Evolutionary conservation across 2,797 vertebrate genomes (phyloP).

Genomic region (Enteromius fasciolatus): DNA sequence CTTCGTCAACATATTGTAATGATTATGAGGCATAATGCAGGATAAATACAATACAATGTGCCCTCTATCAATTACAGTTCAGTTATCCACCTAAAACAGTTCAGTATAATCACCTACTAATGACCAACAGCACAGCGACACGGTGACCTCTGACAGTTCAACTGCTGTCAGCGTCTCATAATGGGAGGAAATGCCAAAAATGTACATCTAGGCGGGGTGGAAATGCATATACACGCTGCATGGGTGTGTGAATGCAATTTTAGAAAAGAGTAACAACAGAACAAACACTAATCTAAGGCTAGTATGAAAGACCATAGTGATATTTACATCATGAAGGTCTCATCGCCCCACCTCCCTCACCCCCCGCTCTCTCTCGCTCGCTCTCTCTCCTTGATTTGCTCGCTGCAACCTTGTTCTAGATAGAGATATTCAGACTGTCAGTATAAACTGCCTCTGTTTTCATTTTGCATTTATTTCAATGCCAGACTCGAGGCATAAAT

Average conservation of each 20-base stretch:
- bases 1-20: neutral
- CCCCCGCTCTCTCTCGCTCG: constrained; percentile 55
- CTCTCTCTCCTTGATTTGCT: constrained; percentile 85
- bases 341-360: constrained; percentile 52
- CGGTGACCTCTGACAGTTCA: neutral
- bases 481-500: constrained; percentile 99
- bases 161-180: neutral
- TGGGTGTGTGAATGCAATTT: constrained; percentile 13
- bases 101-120: neutral
- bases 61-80: neutral
- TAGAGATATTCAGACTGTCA: constrained; percentile 99
- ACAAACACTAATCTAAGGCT: constrained; percentile 51
- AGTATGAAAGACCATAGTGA: constrained; percentile 51
- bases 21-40: neutral
- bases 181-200: constrained; percentile 21
- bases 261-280: constrained; percentile 52
- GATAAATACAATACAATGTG: neutral
- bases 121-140: neutral
- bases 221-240: constrained; percentile 5
- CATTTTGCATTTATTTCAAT: constrained; percentile 99
- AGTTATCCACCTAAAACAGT: neutral
- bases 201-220: neutral
- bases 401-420: constrained; percentile 93
- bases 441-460: constrained; percentile 99
- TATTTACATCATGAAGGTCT: constrained; percentile 61